phyloP scores from a whole-genome alignment of 2,888 invertebrate genomes.

The Cephus pulcher region DNA sequence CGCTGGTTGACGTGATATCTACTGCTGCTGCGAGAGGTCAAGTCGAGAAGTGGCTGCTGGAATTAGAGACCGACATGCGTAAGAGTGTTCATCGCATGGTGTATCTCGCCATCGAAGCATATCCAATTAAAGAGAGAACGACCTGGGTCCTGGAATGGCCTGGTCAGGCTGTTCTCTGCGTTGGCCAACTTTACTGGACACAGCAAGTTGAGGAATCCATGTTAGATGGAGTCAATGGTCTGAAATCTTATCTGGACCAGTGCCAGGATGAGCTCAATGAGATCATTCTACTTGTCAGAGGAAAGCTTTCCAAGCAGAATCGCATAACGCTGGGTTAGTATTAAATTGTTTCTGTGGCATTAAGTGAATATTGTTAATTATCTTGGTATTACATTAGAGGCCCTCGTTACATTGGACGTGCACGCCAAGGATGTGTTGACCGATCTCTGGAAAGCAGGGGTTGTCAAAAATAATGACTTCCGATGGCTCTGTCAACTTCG shows the following conservation, averaged over 20 bases:
- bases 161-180: slow-evolving; percentile 89
- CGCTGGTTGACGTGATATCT: slow-evolving; percentile 80
- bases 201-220: slow-evolving; percentile 87
- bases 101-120: slow-evolving; percentile 77
- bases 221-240: slow-evolving; percentile 68
- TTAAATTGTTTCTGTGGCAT: background rate
- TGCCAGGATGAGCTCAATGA: slow-evolving; percentile 85
- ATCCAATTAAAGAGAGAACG: slow-evolving; percentile 74
- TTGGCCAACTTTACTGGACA: slow-evolving; percentile 91
- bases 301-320: slow-evolving; percentile 85
- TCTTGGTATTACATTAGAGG: slow-evolving; percentile 69
- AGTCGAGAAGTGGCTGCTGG: slow-evolving; percentile 95
- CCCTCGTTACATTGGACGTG: slow-evolving; percentile 91
- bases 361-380: background rate
- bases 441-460: slow-evolving; percentile 74
- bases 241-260: slow-evolving; percentile 77
- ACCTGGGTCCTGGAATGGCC: slow-evolving; percentile 93
- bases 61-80: slow-evolving; percentile 89
- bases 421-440: slow-evolving; percentile 90
- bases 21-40: slow-evolving; percentile 91
- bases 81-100: slow-evolving; percentile 84
- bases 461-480: slow-evolving; percentile 84
- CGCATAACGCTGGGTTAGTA: slow-evolving; percentile 83
- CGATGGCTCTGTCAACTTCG: slow-evolving; percentile 91
- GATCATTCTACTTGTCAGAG: slow-evolving; percentile 87